Evolutionary conservation across 2,888 invertebrate genomes (phyloP).

Genomic region (Gandaritis pyraliata): DNA sequence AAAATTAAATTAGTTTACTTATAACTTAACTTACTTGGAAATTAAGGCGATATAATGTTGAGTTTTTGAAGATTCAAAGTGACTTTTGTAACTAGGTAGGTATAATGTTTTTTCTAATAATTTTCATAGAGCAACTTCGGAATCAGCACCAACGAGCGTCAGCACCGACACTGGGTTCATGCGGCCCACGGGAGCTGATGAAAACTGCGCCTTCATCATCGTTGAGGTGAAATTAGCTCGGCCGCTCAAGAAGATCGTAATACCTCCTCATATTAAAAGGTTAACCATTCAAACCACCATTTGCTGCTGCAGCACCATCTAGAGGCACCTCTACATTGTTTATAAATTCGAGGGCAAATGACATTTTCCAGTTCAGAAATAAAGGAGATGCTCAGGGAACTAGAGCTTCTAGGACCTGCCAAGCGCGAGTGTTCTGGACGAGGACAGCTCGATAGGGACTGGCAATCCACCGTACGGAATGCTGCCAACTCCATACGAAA

Average conservation of each 20-base stretch:
- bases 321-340: background rate
- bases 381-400: constrained; percentile 57
- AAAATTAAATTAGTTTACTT: too few species aligned
- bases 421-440: constrained; percentile 66
- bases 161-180: constrained; percentile 44
- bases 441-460: constrained; percentile 62
- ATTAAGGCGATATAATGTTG: too few species aligned
- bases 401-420: constrained; percentile 49
- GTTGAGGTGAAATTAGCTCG: constrained; percentile 62
- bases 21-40: too few species aligned
- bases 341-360: too few species aligned
- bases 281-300: too few species aligned
- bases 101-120: too few species aligned
- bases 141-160: constrained; percentile 43
- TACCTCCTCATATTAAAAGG: constrained; percentile 60
- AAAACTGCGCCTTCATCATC: constrained; percentile 62
- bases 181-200: constrained; percentile 62
- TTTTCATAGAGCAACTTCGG: constrained; percentile 33
- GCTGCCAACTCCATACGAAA: constrained; percentile 60
- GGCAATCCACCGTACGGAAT: constrained; percentile 59
- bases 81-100: too few species aligned
- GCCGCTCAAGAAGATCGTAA: constrained; percentile 54
- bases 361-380: constrained; percentile 57
- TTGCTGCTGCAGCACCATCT: too few species aligned
- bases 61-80: too few species aligned